phyloP scores from a whole-genome alignment of 1,140 invertebrate genomes.

The Drosophila kikkawai region DNA sequence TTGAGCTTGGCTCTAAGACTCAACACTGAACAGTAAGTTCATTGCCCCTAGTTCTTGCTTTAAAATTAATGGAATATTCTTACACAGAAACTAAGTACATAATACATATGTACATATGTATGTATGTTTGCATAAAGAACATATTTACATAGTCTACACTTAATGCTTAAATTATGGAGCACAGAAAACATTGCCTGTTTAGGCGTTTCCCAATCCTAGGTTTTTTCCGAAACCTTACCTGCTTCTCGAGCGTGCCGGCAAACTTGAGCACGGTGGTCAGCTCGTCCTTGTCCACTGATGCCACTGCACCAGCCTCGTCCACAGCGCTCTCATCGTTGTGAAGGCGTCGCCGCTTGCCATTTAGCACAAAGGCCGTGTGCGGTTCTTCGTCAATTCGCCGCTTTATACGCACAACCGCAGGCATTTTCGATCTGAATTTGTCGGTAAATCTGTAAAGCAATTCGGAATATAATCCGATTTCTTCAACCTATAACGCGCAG shows the following conservation, averaged over 20 bases:
- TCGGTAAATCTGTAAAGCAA: conserved; percentile 14
- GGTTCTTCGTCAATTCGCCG: conserved; percentile 87
- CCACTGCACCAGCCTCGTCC: conserved; percentile 17
- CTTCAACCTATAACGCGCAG: conserved; percentile 11
- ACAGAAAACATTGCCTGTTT: neutral
- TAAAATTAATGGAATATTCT: neutral
- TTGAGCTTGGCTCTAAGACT: neutral
- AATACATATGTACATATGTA: neutral
- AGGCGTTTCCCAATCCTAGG: neutral
- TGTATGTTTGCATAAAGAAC: neutral
- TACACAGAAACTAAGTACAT: neutral
- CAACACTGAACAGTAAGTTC: neutral
- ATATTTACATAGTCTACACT: neutral
- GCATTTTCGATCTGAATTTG: conserved; percentile 83
- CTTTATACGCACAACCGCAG: conserved; percentile 87
- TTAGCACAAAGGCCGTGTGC: conserved; percentile 86
- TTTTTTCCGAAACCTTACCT: conserved; percentile 51
- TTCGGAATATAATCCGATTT: neutral
- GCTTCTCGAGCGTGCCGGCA: conserved; percentile 86
- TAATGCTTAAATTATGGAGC: neutral
- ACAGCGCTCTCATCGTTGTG: conserved; percentile 53
- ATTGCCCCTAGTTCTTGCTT: neutral
- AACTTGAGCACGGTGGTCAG: conserved; percentile 86
- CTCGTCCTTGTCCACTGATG: conserved; percentile 56
- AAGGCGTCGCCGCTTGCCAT: conserved; percentile 86